Conservation (phyloP, 2,113 vertebrate genomes). For the Muntiacus muntjak region DNA sequence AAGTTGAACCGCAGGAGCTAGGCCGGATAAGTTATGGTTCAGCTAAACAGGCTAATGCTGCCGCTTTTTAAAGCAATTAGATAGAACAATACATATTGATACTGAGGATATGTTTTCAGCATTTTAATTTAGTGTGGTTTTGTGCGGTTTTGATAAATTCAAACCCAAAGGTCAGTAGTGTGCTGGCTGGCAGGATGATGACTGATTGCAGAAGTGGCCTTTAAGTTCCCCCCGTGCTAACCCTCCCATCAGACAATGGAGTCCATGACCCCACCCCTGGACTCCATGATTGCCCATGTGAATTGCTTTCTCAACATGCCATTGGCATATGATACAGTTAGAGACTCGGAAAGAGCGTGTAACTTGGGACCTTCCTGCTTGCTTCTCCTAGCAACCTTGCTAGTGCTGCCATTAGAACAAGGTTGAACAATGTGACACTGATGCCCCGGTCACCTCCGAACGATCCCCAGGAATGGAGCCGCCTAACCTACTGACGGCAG, state of each 20-base stretch:
- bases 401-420: not conserved
- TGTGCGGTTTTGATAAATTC: not conserved
- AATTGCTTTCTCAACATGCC: not conserved
- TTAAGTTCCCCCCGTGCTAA: not conserved
- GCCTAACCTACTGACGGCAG: too few species aligned
- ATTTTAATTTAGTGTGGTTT: not conserved
- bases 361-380: not conserved
- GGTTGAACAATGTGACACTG: not conserved
- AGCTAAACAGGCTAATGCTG: not conserved
- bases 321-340: not conserved
- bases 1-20: not conserved
- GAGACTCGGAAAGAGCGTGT: not conserved
- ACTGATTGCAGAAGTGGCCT: not conserved
- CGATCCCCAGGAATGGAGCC: not conserved
- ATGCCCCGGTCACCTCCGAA: fast-evolving
- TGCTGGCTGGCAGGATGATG: not conserved
- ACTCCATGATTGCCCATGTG: not conserved
- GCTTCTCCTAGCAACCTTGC: not conserved
- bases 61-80: not conserved
- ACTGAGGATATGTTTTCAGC: not conserved
- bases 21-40: not conserved
- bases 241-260: not conserved
- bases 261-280: not conserved
- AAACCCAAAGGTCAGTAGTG: not conserved
- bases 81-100: not conserved